Conservation (phyloP, 2,113 vertebrate species). For the Sander vitreus region DNA sequence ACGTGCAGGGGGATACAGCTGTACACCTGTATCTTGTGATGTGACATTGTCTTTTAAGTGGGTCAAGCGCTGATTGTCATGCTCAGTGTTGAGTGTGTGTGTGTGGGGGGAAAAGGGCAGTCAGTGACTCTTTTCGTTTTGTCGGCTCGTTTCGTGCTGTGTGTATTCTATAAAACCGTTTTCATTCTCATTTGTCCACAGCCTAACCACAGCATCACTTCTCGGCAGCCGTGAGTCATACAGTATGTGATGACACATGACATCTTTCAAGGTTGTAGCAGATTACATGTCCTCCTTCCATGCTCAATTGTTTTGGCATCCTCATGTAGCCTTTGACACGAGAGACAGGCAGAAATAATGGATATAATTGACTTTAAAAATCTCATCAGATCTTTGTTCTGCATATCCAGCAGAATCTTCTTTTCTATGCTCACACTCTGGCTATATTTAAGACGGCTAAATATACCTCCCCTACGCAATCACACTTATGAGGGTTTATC, state of each 20-base stretch:
- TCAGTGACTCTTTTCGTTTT: too few species aligned
- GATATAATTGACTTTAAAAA: conserved; percentile 60
- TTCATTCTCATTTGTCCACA: neutral
- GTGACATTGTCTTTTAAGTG: too few species aligned
- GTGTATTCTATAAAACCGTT: too few species aligned
- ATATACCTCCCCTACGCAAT: neutral
- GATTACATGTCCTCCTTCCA: conserved; percentile 36
- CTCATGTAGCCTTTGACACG: conserved; percentile 55
- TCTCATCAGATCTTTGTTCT: conserved; percentile 61
- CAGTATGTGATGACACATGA: neutral
- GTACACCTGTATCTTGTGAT: too few species aligned
- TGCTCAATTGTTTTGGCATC: conserved; percentile 68
- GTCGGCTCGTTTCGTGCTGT: too few species aligned
- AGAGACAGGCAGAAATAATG: conserved; percentile 66
- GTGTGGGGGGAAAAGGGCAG: too few species aligned
- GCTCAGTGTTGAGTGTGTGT: too few species aligned
- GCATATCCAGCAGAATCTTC: conserved; percentile 36
- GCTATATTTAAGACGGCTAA: neutral
- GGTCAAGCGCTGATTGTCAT: too few species aligned
- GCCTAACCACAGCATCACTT: neutral
- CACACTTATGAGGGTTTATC: neutral
- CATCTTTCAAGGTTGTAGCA: conserved; percentile 24
- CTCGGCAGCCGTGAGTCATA: neutral
- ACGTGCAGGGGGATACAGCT: too few species aligned
- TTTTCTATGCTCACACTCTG: neutral